phyloP scores from a whole-genome alignment of 2,113 vertebrate genomes.

The Rhinoderma darwinii region DNA sequence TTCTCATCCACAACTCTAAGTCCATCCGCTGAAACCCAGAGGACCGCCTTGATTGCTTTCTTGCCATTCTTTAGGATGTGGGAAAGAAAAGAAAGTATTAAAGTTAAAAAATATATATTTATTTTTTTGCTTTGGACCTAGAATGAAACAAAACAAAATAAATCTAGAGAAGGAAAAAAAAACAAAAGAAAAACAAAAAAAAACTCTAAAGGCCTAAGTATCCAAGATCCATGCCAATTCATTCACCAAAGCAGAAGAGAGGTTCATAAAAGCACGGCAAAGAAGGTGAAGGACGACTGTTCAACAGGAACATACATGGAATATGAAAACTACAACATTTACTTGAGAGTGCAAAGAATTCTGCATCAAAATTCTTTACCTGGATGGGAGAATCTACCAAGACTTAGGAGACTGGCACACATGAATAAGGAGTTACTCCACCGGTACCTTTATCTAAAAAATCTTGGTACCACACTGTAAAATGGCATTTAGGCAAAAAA shows the following conservation, averaged over 20 bases:
- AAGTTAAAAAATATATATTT: too few relatives aligned
- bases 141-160: conserved; percentile 66
- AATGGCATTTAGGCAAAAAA: conserved; percentile 59
- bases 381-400: conserved; percentile 63
- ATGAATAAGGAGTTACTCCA: conserved; percentile 85
- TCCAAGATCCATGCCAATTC: conserved; percentile 74
- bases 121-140: conserved; percentile 43
- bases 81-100: conserved; percentile 61
- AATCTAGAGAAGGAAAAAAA: conserved; percentile 68
- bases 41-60: conserved; percentile 93
- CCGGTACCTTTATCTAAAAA: conserved; percentile 71
- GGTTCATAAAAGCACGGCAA: conserved; percentile 68
- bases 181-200: conserved; percentile 71
- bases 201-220: conserved; percentile 61
- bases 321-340: conserved; percentile 65
- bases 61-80: conserved; percentile 85
- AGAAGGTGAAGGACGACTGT: conserved; percentile 60
- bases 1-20: conserved; percentile 98
- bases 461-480: conserved; percentile 52
- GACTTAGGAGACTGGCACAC: conserved; percentile 67
- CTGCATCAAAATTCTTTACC: conserved; percentile 69
- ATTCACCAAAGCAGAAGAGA: conserved; percentile 72
- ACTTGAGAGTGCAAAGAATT: conserved; percentile 70
- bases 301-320: conserved; percentile 64
- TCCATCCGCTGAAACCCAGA: conserved; percentile 98